phyloP scores from a whole-genome alignment of 2,888 invertebrate genomes.

The Aporophyla lueneburgensis region DNA sequence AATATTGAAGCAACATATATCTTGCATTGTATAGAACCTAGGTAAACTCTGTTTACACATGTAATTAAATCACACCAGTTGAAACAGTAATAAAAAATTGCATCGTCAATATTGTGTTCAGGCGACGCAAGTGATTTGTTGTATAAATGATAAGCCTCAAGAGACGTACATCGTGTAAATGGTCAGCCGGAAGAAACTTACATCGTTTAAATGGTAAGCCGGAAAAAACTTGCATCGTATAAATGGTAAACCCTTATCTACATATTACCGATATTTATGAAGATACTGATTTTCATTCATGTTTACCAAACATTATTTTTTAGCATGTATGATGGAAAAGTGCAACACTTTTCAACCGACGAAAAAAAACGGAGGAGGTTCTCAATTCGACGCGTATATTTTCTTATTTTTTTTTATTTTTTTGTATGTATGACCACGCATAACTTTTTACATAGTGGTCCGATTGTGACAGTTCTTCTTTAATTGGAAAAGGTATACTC shows the following conservation, averaged over 20 bases:
- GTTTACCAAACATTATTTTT: background rate
- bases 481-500: no score
- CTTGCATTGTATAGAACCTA: background rate
- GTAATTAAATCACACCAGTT: background rate
- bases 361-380: no score
- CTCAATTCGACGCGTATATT: no score
- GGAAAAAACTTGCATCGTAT: background rate
- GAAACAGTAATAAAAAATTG: conserved; percentile 2
- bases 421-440: no score
- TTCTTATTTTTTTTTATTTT: no score
- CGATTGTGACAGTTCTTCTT: no score
- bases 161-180: no score
- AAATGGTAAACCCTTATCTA: background rate
- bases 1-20: background rate
- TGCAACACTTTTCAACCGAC: no score
- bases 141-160: no score
- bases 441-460: no score
- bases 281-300: background rate
- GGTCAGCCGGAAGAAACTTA: no score
- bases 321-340: background rate
- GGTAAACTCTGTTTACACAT: background rate
- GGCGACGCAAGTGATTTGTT: background rate
- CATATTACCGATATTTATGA: background rate
- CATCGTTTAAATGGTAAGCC: no score
- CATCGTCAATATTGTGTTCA: background rate